Conservation (phyloP, 2,797 vertebrate species). For the Varecia variegata region DNA sequence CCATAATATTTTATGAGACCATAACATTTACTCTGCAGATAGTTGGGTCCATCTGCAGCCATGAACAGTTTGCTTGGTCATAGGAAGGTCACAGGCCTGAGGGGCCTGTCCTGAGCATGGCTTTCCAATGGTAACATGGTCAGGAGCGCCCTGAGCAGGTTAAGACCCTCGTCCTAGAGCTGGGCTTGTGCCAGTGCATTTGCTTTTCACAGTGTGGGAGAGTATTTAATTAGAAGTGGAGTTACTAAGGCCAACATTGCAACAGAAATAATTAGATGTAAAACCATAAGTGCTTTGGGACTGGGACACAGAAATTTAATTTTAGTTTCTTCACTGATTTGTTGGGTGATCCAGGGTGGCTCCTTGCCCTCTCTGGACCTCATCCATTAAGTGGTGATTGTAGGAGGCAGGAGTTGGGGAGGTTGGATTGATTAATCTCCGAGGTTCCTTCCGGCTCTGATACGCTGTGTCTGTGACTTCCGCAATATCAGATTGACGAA, state of each 20-base stretch:
- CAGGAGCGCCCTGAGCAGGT: not conserved
- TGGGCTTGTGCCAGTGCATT: not conserved
- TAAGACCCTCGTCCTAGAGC: not conserved
- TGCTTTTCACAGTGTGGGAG: slow-evolving; percentile 49
- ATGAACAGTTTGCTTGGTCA: not conserved
- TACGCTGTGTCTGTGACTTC: not conserved
- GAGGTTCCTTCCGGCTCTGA: slow-evolving; percentile 44
- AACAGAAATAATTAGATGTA: slow-evolving; percentile 65
- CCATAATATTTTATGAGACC: not conserved
- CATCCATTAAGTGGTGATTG: not conserved
- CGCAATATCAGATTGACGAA: not conserved
- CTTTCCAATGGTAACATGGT: not conserved
- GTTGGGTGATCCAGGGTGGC: slow-evolving; percentile 2
- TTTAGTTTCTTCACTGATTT: slow-evolving; percentile 46
- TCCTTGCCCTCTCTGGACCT: slow-evolving; percentile 27
- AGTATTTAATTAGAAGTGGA: slow-evolving; percentile 31
- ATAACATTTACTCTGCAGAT: not conserved
- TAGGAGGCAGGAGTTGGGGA: not conserved
- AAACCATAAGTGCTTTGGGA: slow-evolving; percentile 33
- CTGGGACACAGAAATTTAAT: slow-evolving; percentile 31
- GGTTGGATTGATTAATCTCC: not conserved
- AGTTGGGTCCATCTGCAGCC: not conserved
- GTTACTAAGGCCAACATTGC: slow-evolving; percentile 36
- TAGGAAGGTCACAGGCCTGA: not conserved
- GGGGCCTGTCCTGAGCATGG: not conserved